Evolutionary conservation across 2,113 vertebrate genomes (phyloP), one percentile per base, ranked within the genome.

Genomic region (Uria aalge): DNA sequence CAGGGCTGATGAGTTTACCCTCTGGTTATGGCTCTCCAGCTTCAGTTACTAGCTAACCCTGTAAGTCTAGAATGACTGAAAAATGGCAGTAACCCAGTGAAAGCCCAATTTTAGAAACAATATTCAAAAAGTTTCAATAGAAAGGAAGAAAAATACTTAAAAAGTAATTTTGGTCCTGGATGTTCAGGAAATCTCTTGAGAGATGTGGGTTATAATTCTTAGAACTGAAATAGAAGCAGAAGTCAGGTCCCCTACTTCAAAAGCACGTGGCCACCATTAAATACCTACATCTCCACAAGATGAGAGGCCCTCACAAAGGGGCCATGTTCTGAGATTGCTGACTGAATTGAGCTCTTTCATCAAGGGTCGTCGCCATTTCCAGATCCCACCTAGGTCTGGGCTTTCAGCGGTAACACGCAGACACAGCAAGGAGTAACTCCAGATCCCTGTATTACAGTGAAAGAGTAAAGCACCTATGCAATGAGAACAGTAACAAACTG

Each of bases 201-300:
- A 17, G 0, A 34, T 13, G 15, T 19, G 55, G 36, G 14, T 22
- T 52, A 5, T 17, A 84, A 36, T 43, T 45, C 45, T 43, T 64
- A 14, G 21, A 67, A 60, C 1, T 17, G 6, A 82, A 57, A 30
- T 4, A 62, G 43, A 22, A 59, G 79, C 21, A 63, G 15, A 53
- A 66, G 27, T 52, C 40, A 27, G 21, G 36, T 24, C 1, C 5
- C n/a, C 17, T 9, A 0, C 0, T n/a, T 38, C 16, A 40, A 85
- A 74, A 74, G 7, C 18, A 52, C 0, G 0, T 4, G 27, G 24
- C 4, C 38, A n/a, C n/a, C 19, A 13, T 2, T 14, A 91, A 56
- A 34, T 12, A 23, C 7, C 24, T n/a, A 15, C 0, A 1, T 40
- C 52, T 45, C 29, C 34, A 38, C 1, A 2, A 41, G n/a, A 60